Evolutionary conservation across 2,113 vertebrate genomes (phyloP).

Genomic region (Ctenomys sociabilis): DNA sequence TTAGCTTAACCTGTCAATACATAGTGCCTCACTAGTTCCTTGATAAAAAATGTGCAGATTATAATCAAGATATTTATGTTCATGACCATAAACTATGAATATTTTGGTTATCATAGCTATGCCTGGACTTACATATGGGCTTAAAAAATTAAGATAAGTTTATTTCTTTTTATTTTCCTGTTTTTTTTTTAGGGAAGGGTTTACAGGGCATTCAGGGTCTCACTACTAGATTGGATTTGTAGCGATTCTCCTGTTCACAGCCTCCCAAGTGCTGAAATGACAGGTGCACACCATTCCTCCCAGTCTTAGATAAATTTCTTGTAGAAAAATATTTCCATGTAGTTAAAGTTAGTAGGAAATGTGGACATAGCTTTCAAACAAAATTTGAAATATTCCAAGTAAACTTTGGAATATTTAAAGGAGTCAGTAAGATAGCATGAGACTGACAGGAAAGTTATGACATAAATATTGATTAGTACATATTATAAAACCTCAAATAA

Average conservation of each 20-base stretch:
- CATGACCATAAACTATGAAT: not conserved
- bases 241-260: no score
- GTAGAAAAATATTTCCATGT: not conserved
- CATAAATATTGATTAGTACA: not conserved
- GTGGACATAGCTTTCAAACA: not conserved
- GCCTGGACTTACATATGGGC: not conserved
- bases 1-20: not conserved
- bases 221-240: no score
- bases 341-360: not conserved
- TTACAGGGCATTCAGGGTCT: no score
- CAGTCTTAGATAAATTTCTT: not conserved
- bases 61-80: not conserved
- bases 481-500: not conserved
- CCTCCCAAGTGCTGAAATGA: no score
- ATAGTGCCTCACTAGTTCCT: not conserved
- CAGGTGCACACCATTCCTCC: no score
- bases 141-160: not conserved
- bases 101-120: not conserved
- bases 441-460: not conserved
- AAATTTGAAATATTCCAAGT: not conserved
- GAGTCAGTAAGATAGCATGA: not conserved
- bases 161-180: no score
- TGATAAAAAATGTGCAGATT: conserved; percentile 23
- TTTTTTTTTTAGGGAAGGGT: no score
- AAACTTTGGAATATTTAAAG: not conserved